These are phyloP conservation scores for Acipenser transmontanus DNA, from an alignment of 2,797 vertebrate species.

Conservation along the genomic window DNA sequence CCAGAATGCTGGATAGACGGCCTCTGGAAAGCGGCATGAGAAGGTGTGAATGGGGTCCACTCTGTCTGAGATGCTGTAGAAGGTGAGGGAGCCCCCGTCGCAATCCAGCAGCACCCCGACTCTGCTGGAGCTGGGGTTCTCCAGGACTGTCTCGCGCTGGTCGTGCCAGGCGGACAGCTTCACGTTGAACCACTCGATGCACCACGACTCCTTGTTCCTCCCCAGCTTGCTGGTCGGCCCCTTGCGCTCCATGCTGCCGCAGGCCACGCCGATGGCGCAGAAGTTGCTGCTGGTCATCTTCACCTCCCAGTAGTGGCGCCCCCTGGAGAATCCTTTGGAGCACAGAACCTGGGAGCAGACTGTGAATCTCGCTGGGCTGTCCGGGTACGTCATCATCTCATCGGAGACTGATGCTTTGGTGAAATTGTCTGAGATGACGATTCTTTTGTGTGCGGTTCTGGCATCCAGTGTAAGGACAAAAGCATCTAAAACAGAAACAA, in stretches of 20 bases:
- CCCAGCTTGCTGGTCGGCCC: conserved; percentile 79
- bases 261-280: conserved; percentile 76
- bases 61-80: conserved; percentile 65
- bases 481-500: conserved; percentile 50
- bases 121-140: conserved; percentile 55
- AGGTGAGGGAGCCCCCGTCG: conserved; percentile 62
- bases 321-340: conserved; percentile 66
- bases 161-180: conserved; percentile 83
- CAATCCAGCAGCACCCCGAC: conserved; percentile 79
- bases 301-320: conserved; percentile 89
- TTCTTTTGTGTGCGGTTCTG: conserved; percentile 70
- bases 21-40: conserved; percentile 56
- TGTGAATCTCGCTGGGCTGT: conserved; percentile 61
- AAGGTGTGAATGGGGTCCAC: conserved; percentile 70
- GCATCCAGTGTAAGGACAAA: conserved; percentile 59
- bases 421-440: conserved; percentile 56
- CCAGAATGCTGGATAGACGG: conserved; percentile 87
- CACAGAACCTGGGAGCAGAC: conserved; percentile 78
- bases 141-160: conserved; percentile 62
- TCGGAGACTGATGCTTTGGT: conserved; percentile 66
- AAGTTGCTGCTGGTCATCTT: conserved; percentile 71
- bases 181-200: conserved; percentile 82
- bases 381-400: conserved; percentile 26
- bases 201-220: conserved; percentile 81
- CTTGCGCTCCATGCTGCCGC: conserved; percentile 66